Evolutionary conservation across 1,140 invertebrate species (phyloP).

Genomic region (Drosophila albomicans): DNA sequence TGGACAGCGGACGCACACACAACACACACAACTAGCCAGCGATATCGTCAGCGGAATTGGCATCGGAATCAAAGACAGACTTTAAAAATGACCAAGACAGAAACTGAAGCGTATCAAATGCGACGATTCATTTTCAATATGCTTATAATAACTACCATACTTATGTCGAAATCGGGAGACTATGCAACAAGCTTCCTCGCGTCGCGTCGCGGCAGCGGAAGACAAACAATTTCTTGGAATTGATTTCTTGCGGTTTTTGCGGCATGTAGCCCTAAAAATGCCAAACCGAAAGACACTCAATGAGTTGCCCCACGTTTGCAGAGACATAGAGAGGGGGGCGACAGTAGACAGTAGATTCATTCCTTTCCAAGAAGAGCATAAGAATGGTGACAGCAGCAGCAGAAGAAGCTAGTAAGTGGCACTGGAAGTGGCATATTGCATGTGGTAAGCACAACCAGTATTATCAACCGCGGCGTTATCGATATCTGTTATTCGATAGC

Average conservation of each 20-base stretch:
- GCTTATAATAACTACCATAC: not conserved
- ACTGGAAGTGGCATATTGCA: constrained; percentile 40
- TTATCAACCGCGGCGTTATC: constrained; percentile 26
- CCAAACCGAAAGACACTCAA: constrained; percentile 37
- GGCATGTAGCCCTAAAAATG: constrained; percentile 77
- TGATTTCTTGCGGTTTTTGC: constrained; percentile 79
- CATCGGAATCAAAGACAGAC: constrained; percentile 3
- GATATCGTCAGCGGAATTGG: constrained; percentile 6
- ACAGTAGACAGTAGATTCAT: constrained; percentile 2
- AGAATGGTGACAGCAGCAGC: constrained; percentile 1
- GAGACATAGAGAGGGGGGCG: not conserved
- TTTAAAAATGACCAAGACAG: not conserved
- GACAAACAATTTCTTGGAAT: constrained; percentile 80
- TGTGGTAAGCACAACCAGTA: constrained; percentile 29
- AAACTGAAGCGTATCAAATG: constrained; percentile 68
- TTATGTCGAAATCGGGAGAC: constrained; percentile 33
- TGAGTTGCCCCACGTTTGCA: not conserved
- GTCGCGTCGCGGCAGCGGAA: constrained; percentile 59
- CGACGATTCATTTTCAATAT: constrained; percentile 62
- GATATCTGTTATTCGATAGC: constrained; percentile 44
- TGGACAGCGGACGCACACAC: constrained; percentile 1
- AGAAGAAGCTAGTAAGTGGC: constrained; percentile 11
- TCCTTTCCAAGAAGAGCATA: constrained; percentile 13
- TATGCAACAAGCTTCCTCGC: constrained; percentile 36
- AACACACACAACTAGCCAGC: not conserved